Evolutionary conservation across 1,140 invertebrate species (phyloP), one percentile per base, ranked within the genome.

Genomic region (Cyclargus thomasi): DNA sequence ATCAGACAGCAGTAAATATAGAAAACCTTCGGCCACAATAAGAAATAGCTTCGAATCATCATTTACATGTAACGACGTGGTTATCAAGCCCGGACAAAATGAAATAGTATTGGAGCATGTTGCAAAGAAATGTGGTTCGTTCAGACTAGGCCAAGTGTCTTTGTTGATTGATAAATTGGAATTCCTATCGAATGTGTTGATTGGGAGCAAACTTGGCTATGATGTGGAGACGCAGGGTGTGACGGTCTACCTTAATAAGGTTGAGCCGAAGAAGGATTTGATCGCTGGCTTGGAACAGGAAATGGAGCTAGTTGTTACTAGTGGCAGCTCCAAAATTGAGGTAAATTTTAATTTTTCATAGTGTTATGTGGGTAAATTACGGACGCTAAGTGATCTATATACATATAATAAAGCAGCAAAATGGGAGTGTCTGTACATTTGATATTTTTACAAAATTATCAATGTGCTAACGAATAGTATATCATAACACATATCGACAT

Each of bases 51-150:
- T 95, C 71, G 92, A 91, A 16, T 90, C 90, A 68, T 92, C 91
- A 64, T 91, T 96, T 17, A 83, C 80, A 35, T 85, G 85, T 8
- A 77, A 92, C 17, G 92, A 94, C 67, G 71, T 92, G 62, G 75
- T 77, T 17, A 57, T 93, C 47, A 91, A 92, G 71, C 96, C 96
- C 0, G 96, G 96, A n/a, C 65, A 90, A 8, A 97, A 97, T 84
- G 86, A 92, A 2, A 87, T 97, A 35, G 87, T 88, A 62, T 83
- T 97, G 16, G 93, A 90, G 36, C 93, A 92, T 70, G 88, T 93
- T 77, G 93, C 92, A 0, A 90, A 86, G n/a, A 88, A 92, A 72
- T 91, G 93, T 39, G 94, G 93, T 5, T 86, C 90, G 29, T 94
- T 92, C 71, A 92, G 92, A 79, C 80, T 94, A 39, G 92, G 92